Base-by-base conservation (phyloP, 2,888 invertebrate species). In the Imbricaverruca yamaguchii region DNA sequence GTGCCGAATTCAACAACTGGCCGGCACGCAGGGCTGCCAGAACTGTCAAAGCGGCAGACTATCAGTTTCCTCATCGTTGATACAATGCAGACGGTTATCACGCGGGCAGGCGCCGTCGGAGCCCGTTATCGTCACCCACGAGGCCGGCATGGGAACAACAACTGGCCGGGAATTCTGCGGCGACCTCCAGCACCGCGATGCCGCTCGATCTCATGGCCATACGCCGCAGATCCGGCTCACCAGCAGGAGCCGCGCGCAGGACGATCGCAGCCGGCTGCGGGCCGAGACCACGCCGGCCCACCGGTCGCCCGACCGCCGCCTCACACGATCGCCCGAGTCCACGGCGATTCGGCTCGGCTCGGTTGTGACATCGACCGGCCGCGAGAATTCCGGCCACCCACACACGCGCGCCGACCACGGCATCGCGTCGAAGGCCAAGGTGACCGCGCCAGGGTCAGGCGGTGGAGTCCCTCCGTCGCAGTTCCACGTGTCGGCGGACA, bases 91-190 rank as follows among this genome's bases (percentile, higher is more conserved):
- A 39, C 39, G 39, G 39, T 39, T 39, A 39, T 39, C 39, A 4
- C 39, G 39, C 39, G 39, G 39, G 39, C 39, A 39, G 39, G 39
- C 39, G 39, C 39, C 39, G 39, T 39, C 39, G 39, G 39, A 39
- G 39, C 39, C 39, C 39, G 39, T 39, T 39, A 39, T 39, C 39
- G 39, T 39, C 39, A 39, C 39, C 39, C 39, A 39, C 39, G 39
- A 39, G 39, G 39, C 39, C 4, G 39, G 39, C 39, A 39, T 39
- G 39, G 39, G 39, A 39, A 39, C 39, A 39, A 39, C 39, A 39
- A 39, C 39, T 39, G 39, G 39, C 39, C 77, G 83, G 83, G 83
- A 82, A 63, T 63, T 21, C 8, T 8, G 18, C 63, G 63, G 18
- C 8, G 18, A 15, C 18, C 18, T 13, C 21, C 63, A 18, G 8